Percentiles rank a stretch among this genome's conserved stretches.
These are phyloP conservation scores for Rousettus madagascariensis DNA, from an alignment of 2,797 vertebrate genomes.

Conservation along the genomic window DNA sequence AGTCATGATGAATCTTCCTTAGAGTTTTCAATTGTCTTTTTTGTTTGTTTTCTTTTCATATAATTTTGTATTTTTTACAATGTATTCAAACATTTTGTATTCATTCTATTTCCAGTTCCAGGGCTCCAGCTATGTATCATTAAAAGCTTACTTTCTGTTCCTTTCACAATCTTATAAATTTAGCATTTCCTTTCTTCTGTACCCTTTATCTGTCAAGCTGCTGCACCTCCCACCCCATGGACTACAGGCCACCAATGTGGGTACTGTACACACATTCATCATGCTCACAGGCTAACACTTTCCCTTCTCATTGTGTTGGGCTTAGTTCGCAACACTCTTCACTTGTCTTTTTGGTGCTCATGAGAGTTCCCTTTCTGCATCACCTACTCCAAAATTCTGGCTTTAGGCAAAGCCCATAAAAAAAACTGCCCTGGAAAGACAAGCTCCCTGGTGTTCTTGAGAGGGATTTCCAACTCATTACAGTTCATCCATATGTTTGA, in stretches of 20 bases:
- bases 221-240: background rate
- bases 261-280: background rate
- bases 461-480: background rate
- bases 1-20: background rate
- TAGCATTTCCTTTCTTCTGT: background rate
- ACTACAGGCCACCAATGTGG: background rate
- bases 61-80: background rate
- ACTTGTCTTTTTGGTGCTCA: background rate
- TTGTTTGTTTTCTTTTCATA: background rate
- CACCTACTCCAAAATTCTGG: background rate
- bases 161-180: background rate
- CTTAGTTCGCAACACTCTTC: background rate
- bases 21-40: background rate
- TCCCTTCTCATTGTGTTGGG: background rate
- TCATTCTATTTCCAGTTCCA: background rate
- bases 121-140: background rate
- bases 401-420: background rate
- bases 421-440: background rate
- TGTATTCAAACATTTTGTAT: background rate
- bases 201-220: background rate
- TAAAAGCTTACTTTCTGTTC: background rate
- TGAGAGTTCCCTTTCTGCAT: background rate
- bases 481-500: background rate
- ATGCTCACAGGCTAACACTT: background rate
- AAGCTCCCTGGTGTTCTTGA: background rate